Conservation (phyloP, 2,888 invertebrate species). For the Cartodere bifasciata region DNA sequence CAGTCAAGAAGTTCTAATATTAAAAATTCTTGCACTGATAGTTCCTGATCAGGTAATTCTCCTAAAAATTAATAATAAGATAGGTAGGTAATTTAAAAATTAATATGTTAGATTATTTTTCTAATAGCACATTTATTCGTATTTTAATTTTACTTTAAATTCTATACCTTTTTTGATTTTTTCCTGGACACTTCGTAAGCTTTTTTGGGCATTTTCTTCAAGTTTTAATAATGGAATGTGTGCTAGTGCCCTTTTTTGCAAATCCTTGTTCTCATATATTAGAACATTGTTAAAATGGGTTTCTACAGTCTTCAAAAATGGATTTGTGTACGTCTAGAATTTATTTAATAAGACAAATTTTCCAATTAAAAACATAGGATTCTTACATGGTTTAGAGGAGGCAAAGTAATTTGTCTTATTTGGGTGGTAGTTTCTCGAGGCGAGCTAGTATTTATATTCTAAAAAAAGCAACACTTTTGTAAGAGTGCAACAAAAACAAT, state of each 20-base stretch:
- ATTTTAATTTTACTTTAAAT: constrained; percentile 1
- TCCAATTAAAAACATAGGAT: too few relatives aligned
- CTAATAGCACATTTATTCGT: background rate
- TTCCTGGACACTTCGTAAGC: constrained; percentile 48
- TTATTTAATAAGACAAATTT: too few relatives aligned
- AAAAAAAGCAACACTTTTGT: too few relatives aligned
- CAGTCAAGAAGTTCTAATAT: constrained; percentile 71
- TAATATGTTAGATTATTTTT: too few relatives aligned
- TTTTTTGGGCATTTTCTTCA: constrained; percentile 48
- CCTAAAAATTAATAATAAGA: too few relatives aligned
- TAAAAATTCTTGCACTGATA: constrained; percentile 55
- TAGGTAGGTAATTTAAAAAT: too few relatives aligned
- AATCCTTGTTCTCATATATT: constrained; percentile 51
- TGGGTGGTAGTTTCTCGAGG: too few relatives aligned
- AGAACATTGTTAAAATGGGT: constrained; percentile 23
- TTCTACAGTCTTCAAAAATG: constrained; percentile 26
- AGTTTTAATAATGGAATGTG: constrained; percentile 56
- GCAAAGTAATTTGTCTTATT: too few relatives aligned
- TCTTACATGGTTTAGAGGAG: too few relatives aligned
- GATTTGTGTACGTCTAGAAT: constrained; percentile 23
- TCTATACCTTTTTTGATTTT: constrained; percentile 40
- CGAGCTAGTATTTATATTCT: too few relatives aligned
- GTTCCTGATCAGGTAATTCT: too few relatives aligned
- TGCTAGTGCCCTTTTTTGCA: constrained; percentile 50
- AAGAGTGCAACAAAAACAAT: too few relatives aligned